Evolutionary conservation across 1,140 invertebrate genomes (phyloP), one percentile per base, ranked within the genome.

Genomic region (Teleogryllus occipitalis): DNA sequence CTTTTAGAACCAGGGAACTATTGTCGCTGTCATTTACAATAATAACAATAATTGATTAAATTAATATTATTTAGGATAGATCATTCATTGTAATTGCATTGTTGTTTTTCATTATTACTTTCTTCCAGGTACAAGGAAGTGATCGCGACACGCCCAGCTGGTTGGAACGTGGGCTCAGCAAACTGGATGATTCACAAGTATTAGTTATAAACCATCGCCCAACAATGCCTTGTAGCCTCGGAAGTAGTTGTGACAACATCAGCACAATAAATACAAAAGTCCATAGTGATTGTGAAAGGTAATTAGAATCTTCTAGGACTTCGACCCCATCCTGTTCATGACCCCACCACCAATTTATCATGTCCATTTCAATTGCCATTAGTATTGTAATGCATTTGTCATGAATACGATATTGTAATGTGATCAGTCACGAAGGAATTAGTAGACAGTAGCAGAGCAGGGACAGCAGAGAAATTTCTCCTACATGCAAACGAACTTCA

Each of bases 141-240:
- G 79, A 46, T 22, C 47, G 80, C 47, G 74, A 8, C 6, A 78
- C 88, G 7, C 90, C 89, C 7, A 81, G 82, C 82, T 85, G 83
- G 87, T 76, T 86, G 82, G 80, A 87, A 82, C 74, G 86, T 84
- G 80, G 85, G 83, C 79, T 84, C 39, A 83, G 80, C 75, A 81
- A 82, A 46, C 80, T 83, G 78, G 76, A 82, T 74, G 79, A 81
- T 8, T 54, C 82, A 65, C 82, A 87, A 85, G 86, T 87, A 14
- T 78, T 86, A 47, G 86, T 87, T 75, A 87, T 87, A 65, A 86
- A 85, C 81, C 87, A 87, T 75, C 76, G 48, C 14, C 18, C 46
- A 75, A 54, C 78, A 21, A 75, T 73, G 54, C n/a, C 39, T 74
- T 75, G 74, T 27, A 75, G 46, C 18, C 74, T 80, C 8, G 54